Base-by-base conservation (phyloP, 2,888 invertebrate species). In the Ashinkailepas kermadecensis region DNA sequence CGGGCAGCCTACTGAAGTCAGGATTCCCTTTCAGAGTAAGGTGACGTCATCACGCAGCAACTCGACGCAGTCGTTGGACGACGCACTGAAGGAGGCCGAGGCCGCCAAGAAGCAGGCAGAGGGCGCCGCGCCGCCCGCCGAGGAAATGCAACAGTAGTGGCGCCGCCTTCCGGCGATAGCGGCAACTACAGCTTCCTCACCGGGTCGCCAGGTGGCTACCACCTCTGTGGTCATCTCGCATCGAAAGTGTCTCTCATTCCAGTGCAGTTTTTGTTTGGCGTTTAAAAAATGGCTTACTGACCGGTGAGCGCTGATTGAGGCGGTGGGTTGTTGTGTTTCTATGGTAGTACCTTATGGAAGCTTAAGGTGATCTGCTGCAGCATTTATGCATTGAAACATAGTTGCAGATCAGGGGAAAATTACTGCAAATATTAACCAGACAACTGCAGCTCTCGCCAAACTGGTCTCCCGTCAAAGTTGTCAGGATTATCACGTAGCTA, bases 1-100 rank as follows among this genome's bases (percentile, higher is more conserved):
- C 23, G 65, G 7, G 65, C 65, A n/a, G 65, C 18, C 23, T n/a
- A 67, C 23, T 12, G 9, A n/a, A 6, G 8, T 7, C 2, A 11
- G 18, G 74, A 2, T 18, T 18, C 39, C 9, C 39, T 54, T 74
- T 80, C 90, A 96, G 95, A 94, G 94, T 85, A 95, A 95, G 89
- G 95, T 96, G 85, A 89, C 90, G 83, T 92, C 94, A 84, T 96
- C 96, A 81, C 92, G 96, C 86, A 96, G 96, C 82, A 94, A 92
- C 87, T 96, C 96, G 81, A 93, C 94, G 86, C 94, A 94, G 89
- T 95, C 94, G 89, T 93, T 96, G 88, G 94, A 95, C 88, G 94
- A 95, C 86, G 93, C 92, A 85, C 89, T 94, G 83, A 91, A 93
- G 87, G 95, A 95, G 87, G 86, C 87, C 67, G 87, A 88, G 82